phyloP scores from a whole-genome alignment of 2,888 invertebrate species.

The Hermaeophaga mercurialis region DNA sequence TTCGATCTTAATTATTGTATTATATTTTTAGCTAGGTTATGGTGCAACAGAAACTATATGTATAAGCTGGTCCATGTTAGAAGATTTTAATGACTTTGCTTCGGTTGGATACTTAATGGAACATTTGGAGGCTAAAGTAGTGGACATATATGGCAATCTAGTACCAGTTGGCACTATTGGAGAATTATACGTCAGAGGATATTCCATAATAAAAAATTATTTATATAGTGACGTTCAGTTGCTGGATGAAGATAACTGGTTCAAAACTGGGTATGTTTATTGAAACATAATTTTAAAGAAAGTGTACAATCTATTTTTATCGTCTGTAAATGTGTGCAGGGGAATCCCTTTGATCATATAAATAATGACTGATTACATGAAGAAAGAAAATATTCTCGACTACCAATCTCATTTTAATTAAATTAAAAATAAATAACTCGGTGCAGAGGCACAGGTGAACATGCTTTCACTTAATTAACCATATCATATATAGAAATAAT shows the following conservation, averaged over 20 bases:
- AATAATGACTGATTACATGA: too few species aligned
- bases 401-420: too few species aligned
- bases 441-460: too few species aligned
- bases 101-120: conserved; percentile 63
- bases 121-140: conserved; percentile 67
- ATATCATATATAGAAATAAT: too few species aligned
- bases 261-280: conserved; percentile 73
- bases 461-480: too few species aligned
- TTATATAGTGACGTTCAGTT: conserved; percentile 73
- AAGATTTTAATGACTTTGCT: conserved; percentile 55
- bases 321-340: too few species aligned
- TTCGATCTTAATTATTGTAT: neutral
- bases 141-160: conserved; percentile 66
- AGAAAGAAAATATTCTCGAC: too few species aligned
- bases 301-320: too few species aligned
- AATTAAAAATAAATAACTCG: too few species aligned
- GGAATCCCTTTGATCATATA: too few species aligned
- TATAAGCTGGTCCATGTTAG: conserved; percentile 61
- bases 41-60: conserved; percentile 67
- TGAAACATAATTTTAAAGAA: too few species aligned
- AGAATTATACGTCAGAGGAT: conserved; percentile 77
- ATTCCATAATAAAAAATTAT: conserved; percentile 85
- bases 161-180: conserved; percentile 76
- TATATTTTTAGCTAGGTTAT: conserved; percentile 62
- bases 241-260: conserved; percentile 74